A percentile compares a stretch with the other conserved stretches of the same genome.
Evolutionary conservation across 1,140 invertebrate genomes (phyloP).

Genomic region (Drosophila pandora): DNA sequence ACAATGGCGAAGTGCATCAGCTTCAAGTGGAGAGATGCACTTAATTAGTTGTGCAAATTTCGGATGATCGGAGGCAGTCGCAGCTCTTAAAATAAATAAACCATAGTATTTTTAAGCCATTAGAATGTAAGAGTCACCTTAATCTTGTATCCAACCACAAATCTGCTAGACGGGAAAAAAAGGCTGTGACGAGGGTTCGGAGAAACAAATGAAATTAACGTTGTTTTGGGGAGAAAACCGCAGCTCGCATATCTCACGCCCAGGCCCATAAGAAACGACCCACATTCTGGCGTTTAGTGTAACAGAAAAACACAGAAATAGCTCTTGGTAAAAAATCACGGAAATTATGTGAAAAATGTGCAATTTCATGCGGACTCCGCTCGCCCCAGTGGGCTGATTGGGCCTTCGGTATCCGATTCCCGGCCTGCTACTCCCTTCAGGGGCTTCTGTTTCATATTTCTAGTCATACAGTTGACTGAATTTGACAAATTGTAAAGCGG

Average conservation of each 20-base stretch:
- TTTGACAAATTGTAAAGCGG: conserved; percentile 77
- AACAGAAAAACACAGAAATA: conserved; percentile 16
- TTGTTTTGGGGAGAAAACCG: conserved; percentile 34
- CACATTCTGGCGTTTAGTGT: conserved; percentile 61
- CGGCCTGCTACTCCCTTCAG: conserved; percentile 24
- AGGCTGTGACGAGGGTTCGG: conserved; percentile 66
- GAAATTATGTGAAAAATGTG: conserved; percentile 79
- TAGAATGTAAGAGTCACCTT: conserved; percentile 8
- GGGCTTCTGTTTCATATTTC: conserved; percentile 56
- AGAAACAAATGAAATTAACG: conserved; percentile 33
- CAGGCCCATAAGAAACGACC: conserved; percentile 36
- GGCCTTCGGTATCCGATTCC: conserved; percentile 29
- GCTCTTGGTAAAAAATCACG: conserved; percentile 22
- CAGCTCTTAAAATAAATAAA: background rate
- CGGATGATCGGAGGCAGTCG: background rate
- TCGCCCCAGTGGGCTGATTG: conserved; percentile 19
- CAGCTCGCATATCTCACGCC: conserved; percentile 66
- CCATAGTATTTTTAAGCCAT: background rate
- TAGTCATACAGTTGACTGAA: conserved; percentile 70
- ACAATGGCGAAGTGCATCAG: conserved; percentile 44
- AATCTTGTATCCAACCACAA: background rate
- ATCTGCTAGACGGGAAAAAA: conserved; percentile 1
- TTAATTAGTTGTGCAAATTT: conserved; percentile 7
- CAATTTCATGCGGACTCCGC: conserved; percentile 70
- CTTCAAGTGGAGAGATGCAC: conserved; percentile 12